Percentiles rank a stretch among this genome's conserved stretches.
Evolutionary conservation across 2,113 vertebrate genomes (phyloP).

Genomic region (Oreochromis niloticus): DNA sequence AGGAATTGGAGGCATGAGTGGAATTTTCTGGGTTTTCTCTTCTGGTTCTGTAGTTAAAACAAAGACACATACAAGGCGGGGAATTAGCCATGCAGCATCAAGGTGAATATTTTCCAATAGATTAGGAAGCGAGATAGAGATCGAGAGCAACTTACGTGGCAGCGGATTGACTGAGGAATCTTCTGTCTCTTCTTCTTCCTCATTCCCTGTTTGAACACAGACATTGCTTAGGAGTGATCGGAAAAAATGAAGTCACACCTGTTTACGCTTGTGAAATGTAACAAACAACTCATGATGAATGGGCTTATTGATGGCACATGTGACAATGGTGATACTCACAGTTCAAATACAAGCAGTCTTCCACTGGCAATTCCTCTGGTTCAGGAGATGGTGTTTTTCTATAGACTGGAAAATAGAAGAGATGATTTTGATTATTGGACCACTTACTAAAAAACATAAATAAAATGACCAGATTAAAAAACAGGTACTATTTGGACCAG

Average conservation of each 20-base stretch:
- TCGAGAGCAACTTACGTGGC: neutral
- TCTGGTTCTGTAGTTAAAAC: neutral
- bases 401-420: neutral
- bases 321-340: slow-evolving; percentile 32
- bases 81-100: neutral
- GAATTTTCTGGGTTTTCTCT: neutral
- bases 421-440: neutral
- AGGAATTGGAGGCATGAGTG: neutral
- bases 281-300: neutral
- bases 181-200: neutral
- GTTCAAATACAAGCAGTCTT: neutral
- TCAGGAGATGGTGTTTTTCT: neutral
- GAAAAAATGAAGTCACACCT: slow-evolving; percentile 27
- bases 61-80: neutral
- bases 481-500: neutral
- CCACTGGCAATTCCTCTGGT: neutral
- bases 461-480: fast-evolving
- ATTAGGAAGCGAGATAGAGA: neutral
- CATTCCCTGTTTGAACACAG: slow-evolving; percentile 22
- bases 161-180: neutral
- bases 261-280: neutral
- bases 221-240: neutral
- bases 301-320: neutral
- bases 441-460: fast-evolving
- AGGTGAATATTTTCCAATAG: neutral